Percentiles rank a stretch among this genome's conserved stretches.
Conservation (phyloP, 2,797 vertebrate species). For the Taenioides sp. region DNA sequence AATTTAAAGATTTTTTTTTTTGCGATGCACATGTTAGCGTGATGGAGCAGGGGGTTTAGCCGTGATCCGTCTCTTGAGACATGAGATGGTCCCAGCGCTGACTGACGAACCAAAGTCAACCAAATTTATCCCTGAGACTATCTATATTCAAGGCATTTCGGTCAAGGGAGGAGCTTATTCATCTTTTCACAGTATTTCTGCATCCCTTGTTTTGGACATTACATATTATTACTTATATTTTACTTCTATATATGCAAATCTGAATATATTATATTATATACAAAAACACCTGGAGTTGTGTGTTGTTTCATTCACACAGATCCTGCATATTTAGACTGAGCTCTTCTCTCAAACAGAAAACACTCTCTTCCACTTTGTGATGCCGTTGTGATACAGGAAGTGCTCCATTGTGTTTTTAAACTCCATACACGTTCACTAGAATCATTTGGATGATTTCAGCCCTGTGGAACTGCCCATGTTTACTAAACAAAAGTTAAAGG, state of each 20-base stretch:
- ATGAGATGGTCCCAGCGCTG: constrained; percentile 71
- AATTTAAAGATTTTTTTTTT: constrained; percentile 85
- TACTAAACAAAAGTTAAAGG: too few species aligned
- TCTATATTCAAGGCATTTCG: not conserved
- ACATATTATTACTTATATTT: not conserved
- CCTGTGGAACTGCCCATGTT: too few species aligned
- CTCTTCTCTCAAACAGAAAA: too few species aligned
- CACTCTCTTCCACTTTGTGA: too few species aligned
- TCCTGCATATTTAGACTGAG: too few species aligned
- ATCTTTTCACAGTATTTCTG: not conserved
- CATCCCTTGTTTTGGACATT: not conserved
- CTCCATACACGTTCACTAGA: too few species aligned
- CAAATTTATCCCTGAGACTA: constrained; percentile 79
- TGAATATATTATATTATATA: not conserved
- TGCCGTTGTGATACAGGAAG: too few species aligned
- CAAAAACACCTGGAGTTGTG: too few species aligned
- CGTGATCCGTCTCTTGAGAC: constrained; percentile 82
- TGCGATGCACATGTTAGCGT: constrained; percentile 96
- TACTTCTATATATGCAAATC: not conserved
- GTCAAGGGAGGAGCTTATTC: not conserved
- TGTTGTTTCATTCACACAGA: too few species aligned
- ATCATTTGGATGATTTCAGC: too few species aligned
- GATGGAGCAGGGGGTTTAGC: constrained; percentile 90
- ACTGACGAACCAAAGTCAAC: constrained; percentile 79
- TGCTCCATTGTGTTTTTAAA: too few species aligned